Conservation (phyloP, 2,113 vertebrate genomes). For the Chloroceryle aenea region DNA sequence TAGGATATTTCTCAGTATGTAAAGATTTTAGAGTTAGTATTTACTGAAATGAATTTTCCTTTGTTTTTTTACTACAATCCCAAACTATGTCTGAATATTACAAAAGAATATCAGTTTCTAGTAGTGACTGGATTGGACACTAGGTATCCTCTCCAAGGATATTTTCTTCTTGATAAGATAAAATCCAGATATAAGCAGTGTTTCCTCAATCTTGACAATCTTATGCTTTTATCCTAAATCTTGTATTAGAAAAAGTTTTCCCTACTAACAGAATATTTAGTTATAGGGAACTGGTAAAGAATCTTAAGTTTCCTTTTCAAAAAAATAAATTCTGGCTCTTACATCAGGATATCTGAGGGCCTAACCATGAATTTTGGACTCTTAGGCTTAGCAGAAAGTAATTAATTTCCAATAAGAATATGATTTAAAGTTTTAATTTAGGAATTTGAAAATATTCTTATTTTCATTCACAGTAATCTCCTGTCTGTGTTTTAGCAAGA, state of each 20-base stretch:
- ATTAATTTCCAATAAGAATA: neutral
- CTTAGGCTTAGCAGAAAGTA: neutral
- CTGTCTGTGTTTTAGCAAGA: neutral
- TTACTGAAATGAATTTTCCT: neutral
- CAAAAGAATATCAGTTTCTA: neutral
- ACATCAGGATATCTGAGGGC: neutral
- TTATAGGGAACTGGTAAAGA: neutral
- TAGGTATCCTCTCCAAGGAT: neutral
- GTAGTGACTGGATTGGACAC: neutral
- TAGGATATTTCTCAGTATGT: neutral
- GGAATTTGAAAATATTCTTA: neutral
- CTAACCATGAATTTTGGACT: neutral
- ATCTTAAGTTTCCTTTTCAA: neutral
- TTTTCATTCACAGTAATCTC: neutral
- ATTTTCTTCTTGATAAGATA: neutral
- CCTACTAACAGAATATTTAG: neutral
- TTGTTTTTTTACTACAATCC: neutral
- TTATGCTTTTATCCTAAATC: neutral
- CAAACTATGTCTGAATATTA: neutral
- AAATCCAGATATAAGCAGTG: neutral
- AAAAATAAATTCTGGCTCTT: neutral
- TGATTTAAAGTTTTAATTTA: neutral
- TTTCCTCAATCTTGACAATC: neutral
- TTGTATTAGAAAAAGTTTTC: neutral
- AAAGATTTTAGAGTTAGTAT: neutral